Evolutionary conservation across 2,888 invertebrate genomes (phyloP).

Genomic region (Nymphalis polychloros): DNA sequence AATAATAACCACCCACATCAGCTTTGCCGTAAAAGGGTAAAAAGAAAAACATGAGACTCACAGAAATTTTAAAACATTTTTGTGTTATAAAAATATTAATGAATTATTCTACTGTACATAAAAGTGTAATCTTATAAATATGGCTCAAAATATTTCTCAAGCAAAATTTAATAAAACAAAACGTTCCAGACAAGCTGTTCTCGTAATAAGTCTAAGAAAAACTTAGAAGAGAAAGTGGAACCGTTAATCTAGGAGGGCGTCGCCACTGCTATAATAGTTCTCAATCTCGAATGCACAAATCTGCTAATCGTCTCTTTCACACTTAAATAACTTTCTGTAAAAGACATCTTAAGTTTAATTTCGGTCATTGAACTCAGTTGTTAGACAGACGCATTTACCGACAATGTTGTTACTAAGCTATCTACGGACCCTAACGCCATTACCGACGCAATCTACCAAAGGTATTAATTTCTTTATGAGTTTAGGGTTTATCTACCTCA

Average conservation of each 20-base stretch:
- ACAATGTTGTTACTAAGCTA: slow-evolving; percentile 35
- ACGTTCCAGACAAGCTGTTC: slow-evolving; percentile 21
- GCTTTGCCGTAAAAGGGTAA: no score
- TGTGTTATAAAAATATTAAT: no score
- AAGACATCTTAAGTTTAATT: slow-evolving; percentile 38
- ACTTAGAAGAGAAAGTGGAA: slow-evolving; percentile 40
- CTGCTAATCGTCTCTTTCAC: slow-evolving; percentile 45
- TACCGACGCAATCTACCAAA: slow-evolving; percentile 12
- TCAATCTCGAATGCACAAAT: slow-evolving; percentile 58
- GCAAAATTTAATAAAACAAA: no score
- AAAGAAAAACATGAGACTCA: no score
- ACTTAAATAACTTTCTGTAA: slow-evolving; percentile 41
- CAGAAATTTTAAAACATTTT: no score
- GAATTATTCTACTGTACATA: no score
- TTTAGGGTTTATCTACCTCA: no score
- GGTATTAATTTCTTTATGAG: background rate
- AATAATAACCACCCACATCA: no score
- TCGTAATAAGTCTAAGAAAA: slow-evolving; percentile 37
- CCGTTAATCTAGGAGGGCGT: slow-evolving; percentile 49
- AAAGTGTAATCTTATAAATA: no score
- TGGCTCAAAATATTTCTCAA: no score
- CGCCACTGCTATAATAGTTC: slow-evolving; percentile 56
- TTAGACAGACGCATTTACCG: slow-evolving; percentile 38
- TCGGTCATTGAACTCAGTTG: slow-evolving; percentile 39
- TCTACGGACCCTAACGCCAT: slow-evolving; percentile 32